Evolutionary conservation across 2,797 vertebrate species (phyloP).

Genomic region (Lepus oiostolus): DNA sequence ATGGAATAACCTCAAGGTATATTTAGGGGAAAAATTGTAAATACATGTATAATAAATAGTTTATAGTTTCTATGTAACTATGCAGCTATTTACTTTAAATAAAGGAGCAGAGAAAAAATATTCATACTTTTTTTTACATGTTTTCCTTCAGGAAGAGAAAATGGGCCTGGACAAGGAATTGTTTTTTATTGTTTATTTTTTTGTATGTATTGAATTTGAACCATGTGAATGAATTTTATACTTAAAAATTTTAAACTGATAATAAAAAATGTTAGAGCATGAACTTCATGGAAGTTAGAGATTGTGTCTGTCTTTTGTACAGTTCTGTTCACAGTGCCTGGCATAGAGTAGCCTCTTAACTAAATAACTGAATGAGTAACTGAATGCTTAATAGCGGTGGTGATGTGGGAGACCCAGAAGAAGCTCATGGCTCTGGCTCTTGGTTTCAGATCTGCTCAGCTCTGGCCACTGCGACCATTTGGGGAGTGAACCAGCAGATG

Average conservation of each 20-base stretch:
- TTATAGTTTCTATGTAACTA: neutral
- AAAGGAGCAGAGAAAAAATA: neutral
- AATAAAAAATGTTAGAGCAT: neutral
- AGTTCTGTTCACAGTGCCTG: neutral
- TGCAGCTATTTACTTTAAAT: neutral
- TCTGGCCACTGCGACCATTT: too few species aligned
- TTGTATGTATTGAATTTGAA: neutral
- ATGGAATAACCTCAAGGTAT: neutral
- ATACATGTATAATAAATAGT: neutral
- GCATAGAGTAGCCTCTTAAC: neutral
- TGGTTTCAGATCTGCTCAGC: too few species aligned
- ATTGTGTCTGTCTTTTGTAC: too few species aligned
- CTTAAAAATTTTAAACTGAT: neutral
- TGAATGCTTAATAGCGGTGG: neutral
- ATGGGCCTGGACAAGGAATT: neutral
- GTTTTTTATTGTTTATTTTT: neutral
- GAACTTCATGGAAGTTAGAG: neutral
- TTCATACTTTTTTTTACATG: neutral
- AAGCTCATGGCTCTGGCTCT: too few species aligned
- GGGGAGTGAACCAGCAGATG: too few species aligned
- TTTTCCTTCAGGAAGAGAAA: neutral
- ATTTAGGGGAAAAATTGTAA: neutral
- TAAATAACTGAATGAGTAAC: neutral
- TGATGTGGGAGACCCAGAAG: too few species aligned
- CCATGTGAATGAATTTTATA: neutral